A percentile compares a stretch with the other conserved stretches of the same genome.
These are phyloP conservation scores for Pseudomyrmex concolor DNA, from an alignment of 1,140 invertebrate species.

Conservation along the genomic window DNA sequence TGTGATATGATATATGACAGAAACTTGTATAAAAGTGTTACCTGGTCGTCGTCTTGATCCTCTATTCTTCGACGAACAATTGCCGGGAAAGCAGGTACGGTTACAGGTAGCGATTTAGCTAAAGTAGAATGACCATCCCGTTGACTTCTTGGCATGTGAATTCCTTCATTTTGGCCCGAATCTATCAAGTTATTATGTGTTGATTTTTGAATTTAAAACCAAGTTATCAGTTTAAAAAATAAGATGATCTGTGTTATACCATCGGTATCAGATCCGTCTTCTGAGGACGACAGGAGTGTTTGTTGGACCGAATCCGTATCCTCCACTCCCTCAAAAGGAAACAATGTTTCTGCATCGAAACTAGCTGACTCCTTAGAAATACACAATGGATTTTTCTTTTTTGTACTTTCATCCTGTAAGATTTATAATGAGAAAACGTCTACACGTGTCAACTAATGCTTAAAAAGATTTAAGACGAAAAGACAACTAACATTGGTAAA, in stretches of 20 bases:
- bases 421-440: background rate
- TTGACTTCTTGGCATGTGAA: constrained; percentile 81
- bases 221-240: background rate
- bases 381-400: constrained; percentile 65
- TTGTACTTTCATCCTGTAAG: constrained; percentile 75
- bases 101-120: constrained; percentile 86
- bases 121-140: constrained; percentile 80
- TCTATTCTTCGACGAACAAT: constrained; percentile 75
- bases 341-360: constrained; percentile 85
- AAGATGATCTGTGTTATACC: constrained; percentile 75
- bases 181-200: constrained; percentile 69
- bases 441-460: background rate
- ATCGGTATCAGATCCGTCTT: constrained; percentile 85
- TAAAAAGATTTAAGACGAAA: background rate
- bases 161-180: constrained; percentile 84
- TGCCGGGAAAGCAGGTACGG: constrained; percentile 85
- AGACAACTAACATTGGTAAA: constrained; percentile 65
- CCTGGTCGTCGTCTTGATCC: constrained; percentile 83
- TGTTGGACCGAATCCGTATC: constrained; percentile 74
- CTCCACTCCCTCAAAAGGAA: constrained; percentile 86
- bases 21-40: constrained; percentile 66
- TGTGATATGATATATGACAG: background rate
- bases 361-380: constrained; percentile 72
- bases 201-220: background rate
- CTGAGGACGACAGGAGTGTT: constrained; percentile 74